Percentiles rank a stretch among this genome's conserved stretches.
phyloP scores from a whole-genome alignment of 2,113 vertebrate species.

The Struthidea cinerea region DNA sequence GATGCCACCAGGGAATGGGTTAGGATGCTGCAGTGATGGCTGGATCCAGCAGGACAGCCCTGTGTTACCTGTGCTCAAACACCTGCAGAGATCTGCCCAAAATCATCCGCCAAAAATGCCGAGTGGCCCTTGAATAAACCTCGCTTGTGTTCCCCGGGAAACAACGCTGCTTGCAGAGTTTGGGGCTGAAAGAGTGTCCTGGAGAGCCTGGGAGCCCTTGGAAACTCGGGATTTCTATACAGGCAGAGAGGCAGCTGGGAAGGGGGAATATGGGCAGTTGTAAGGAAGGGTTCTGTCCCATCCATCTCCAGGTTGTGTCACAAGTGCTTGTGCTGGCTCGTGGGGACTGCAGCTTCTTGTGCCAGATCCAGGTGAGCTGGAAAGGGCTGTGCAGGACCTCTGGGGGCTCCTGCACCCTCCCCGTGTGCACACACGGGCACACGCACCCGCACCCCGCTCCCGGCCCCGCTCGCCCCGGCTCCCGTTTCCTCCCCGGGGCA shows the following conservation, averaged over 20 bases:
- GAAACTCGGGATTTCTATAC: background rate
- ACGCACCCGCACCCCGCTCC: background rate
- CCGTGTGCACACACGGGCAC: fast-evolving
- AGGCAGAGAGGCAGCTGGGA: background rate
- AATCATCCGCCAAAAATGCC: background rate
- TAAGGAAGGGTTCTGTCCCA: background rate
- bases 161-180: background rate
- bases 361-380: fast-evolving
- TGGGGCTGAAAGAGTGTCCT: background rate
- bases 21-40: fast-evolving
- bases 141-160: fast-evolving
- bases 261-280: fast-evolving
- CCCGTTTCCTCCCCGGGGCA: conserved; percentile 29
- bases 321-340: fast-evolving
- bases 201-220: background rate
- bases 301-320: background rate
- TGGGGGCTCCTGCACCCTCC: background rate
- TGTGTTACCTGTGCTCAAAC: background rate
- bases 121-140: background rate
- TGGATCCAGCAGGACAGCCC: fast-evolving
- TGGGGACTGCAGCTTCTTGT: fast-evolving
- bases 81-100: background rate
- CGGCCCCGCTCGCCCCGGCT: background rate
- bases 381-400: background rate
- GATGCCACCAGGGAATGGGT: background rate